phyloP scores from a whole-genome alignment of 2,888 invertebrate species.

The Mesorhabditis belari region DNA sequence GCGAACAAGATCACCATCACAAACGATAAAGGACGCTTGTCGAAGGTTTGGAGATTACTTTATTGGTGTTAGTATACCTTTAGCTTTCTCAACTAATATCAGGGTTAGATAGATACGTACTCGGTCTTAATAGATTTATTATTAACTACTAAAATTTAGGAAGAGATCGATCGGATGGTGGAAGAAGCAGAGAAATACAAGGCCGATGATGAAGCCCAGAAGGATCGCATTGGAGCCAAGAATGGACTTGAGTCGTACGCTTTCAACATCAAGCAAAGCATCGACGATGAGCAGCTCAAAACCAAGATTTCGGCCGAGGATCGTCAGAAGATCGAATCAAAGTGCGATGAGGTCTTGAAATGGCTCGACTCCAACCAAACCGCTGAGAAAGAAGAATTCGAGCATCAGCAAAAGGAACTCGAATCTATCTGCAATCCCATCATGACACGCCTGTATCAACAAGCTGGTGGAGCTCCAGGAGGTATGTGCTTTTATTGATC shows the following conservation, averaged over 20 bases:
- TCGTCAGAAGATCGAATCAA: slow-evolving; percentile 75
- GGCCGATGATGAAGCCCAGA: slow-evolving; percentile 62
- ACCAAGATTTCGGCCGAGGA: slow-evolving; percentile 73
- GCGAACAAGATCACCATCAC: slow-evolving; percentile 62
- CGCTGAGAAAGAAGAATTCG: slow-evolving; percentile 64
- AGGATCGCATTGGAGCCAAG: slow-evolving; percentile 68
- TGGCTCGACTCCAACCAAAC: slow-evolving; percentile 65
- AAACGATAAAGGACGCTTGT: slow-evolving; percentile 69
- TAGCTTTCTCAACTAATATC: too few species aligned
- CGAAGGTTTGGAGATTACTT: too few species aligned
- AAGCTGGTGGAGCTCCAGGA: slow-evolving; percentile 63
- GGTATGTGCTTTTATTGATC: too few species aligned
- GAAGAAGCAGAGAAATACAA: slow-evolving; percentile 87
- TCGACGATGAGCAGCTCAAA: slow-evolving; percentile 77
- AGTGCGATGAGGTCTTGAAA: slow-evolving; percentile 80
- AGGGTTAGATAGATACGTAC: too few species aligned
- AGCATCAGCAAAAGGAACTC: slow-evolving; percentile 78
- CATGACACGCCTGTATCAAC: slow-evolving; percentile 86
- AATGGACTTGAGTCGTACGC: slow-evolving; percentile 80
- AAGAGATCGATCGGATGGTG: slow-evolving; percentile 77
- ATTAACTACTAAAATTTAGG: too few species aligned
- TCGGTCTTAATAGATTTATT: too few species aligned
- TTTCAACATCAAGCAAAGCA: slow-evolving; percentile 84
- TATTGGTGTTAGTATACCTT: too few species aligned
- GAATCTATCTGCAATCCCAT: slow-evolving; percentile 87